Base-by-base conservation (phyloP, 1,140 invertebrate genomes). In the Tetranychus cinnabarinus region DNA sequence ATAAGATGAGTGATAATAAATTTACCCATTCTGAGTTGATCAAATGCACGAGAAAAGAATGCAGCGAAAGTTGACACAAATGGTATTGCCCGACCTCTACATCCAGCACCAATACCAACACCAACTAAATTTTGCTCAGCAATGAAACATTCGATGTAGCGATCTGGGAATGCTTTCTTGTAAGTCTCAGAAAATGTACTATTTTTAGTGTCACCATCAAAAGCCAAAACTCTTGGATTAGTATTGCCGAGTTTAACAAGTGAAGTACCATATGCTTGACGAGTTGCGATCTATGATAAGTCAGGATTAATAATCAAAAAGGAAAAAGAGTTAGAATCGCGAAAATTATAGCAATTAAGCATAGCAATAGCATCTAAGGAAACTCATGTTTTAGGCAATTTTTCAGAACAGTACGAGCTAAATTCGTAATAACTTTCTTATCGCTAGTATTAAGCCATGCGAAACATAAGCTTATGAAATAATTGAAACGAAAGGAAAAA, bases 61-160 rank as follows among this genome's bases (percentile, higher is more conserved):
- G 88, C 86, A 54, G 93, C 93, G 76, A 99, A 99, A 2, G 96
- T 96, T 37, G 90, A 95, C 7, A 83, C 84, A 72, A 97, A 97
- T 6, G 88, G 80, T 52, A 97, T 80, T 10, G 86, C 84, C 60
- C 92, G 78, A 68, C 88, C 82, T 64, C 92, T 77, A 69, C 88
- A 92, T 54, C 85, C 84, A 42, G 84, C 81, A 39, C 96, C 96
- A 67, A 95, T 89, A 0, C 86, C 93, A 62, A 97, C 88, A 50
- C 93, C 92, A 65, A 96, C 88, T 66, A 96, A 73, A 75, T 96
- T 97, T 77, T 98, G 95, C 73, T 98, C 96, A 59, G 95, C 95
- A 70, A 99, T 99, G 75, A 86, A 99, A 72, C 95, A 96, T 75
- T 99, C 93, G 61, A 98, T 82, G 72, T 88, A 96, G 42, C 89